Evolutionary conservation across 2,888 invertebrate genomes (phyloP), one percentile per base, ranked within the genome.

Genomic region (Sesia bembeciformis): DNA sequence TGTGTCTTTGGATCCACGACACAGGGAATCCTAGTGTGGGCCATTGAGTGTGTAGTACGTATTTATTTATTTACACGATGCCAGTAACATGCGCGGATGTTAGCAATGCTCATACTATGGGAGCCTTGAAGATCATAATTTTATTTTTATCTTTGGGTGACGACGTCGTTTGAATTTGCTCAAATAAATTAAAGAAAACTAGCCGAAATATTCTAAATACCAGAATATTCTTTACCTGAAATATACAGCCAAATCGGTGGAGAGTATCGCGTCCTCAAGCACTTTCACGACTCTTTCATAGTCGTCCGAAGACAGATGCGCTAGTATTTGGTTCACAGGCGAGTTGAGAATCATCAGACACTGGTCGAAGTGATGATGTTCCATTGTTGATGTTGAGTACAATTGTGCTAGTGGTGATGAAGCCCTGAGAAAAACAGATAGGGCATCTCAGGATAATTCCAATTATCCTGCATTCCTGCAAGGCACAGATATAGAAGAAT

Each of bases 331-430:
- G 86, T 97, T 98, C 40, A 98, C 98, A 72, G 96, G 96, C 64
- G 97, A 97, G 84, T 96, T 98, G 56, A 98, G 91, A 72, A 98
- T 98, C 98, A 98, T 98, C 62, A 98, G 92, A 72, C 97, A 97
- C 83, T 98, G 98, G 85, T 98, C 98, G 81, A 98, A 98, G 84
- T 98, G 98, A 80, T 98, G 98, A 74, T 98, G 97, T 77, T 98
- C 98, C 97, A 98, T 97, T 46, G 97, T 97, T 0, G 97, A 98
- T 0, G 98, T 98, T 4, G 97, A 96, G 81, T 97, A 97, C 56
- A 97, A 84, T 82, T 96, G 96, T 38, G 97, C 97, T 68, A 97
- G 84, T 0, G 97, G 96, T 53, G 97, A 97, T 0, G 96, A 97
- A 38, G 97, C 97, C 90, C 97, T 98, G 78, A 49, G 76, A 76